Conservation (phyloP, 2,797 vertebrate genomes). For the Pempheris klunzingeri region DNA sequence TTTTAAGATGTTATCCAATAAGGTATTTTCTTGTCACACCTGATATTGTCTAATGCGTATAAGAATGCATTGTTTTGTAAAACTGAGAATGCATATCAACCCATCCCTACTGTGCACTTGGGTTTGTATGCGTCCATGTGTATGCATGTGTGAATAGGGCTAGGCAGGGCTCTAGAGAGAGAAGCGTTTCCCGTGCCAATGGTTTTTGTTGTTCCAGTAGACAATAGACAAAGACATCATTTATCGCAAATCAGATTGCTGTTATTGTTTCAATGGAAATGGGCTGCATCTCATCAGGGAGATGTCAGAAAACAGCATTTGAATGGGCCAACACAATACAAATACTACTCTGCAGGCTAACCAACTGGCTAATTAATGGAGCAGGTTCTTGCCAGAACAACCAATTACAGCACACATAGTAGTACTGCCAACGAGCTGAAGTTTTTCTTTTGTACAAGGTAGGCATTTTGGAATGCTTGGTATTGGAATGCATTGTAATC, state of each 20-base stretch:
- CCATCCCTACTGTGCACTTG: conserved; percentile 50
- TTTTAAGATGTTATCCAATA: conserved; percentile 9
- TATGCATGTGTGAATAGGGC: conserved; percentile 43
- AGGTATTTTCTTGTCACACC: conserved; percentile 3
- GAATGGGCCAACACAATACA: conserved; percentile 52
- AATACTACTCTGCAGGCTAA: conserved; percentile 54
- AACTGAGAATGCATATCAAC: conserved; percentile 37
- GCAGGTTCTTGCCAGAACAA: conserved; percentile 39
- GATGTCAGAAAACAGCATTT: conserved; percentile 62
- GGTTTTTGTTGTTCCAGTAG: conserved; percentile 69
- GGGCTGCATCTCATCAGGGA: conserved; percentile 68
- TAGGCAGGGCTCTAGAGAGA: conserved; percentile 62
- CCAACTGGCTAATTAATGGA: conserved; percentile 64
- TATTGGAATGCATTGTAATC: conserved; percentile 8
- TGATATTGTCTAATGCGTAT: not conserved
- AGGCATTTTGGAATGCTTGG: conserved; percentile 6
- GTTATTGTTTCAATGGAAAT: conserved; percentile 77
- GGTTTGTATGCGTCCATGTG: conserved; percentile 42
- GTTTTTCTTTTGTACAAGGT: conserved; percentile 18
- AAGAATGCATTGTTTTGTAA: conserved; percentile 16
- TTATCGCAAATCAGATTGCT: conserved; percentile 77
- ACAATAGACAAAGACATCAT: conserved; percentile 82
- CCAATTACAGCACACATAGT: conserved; percentile 44
- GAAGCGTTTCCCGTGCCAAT: conserved; percentile 57
- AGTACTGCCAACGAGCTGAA: conserved; percentile 28